Percentiles rank a stretch among this genome's conserved stretches.
Conservation (phyloP, 2,888 invertebrate species). For the Drosophila engyochracea region DNA sequence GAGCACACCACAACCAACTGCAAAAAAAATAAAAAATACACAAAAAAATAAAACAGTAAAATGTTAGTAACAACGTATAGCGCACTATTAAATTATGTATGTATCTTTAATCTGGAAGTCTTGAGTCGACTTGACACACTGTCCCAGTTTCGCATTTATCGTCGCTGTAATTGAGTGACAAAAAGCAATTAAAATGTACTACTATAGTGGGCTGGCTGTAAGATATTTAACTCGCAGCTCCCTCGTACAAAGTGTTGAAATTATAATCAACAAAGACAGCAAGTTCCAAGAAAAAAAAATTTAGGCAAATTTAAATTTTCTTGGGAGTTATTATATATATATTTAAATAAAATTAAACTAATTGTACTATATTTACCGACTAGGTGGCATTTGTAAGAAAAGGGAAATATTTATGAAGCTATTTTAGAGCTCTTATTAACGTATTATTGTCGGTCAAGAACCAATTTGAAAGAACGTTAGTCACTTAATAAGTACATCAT, state of each 20-base stretch:
- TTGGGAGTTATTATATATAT: too few relatives aligned
- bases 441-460: too few relatives aligned
- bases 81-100: conserved; percentile 42
- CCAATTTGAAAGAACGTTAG: background rate
- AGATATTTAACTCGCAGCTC: conserved; percentile 4
- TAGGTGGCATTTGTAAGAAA: background rate
- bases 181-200: conserved; percentile 71
- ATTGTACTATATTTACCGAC: background rate
- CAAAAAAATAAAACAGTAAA: conserved; percentile 7
- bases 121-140: conserved; percentile 70
- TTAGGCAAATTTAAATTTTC: background rate
- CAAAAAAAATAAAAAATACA: conserved; percentile 4
- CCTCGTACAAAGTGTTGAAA: conserved; percentile 41
- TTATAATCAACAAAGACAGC: background rate
- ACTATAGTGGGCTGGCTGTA: conserved; percentile 18
- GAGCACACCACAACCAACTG: background rate
- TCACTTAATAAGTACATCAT: background rate
- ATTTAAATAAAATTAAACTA: background rate
- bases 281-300: background rate
- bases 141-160: conserved; percentile 71
- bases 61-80: conserved; percentile 18
- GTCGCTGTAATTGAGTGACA: conserved; percentile 74
- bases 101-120: conserved; percentile 31
- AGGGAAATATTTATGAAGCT: background rate
- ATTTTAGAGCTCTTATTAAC: background rate